phyloP scores from a whole-genome alignment of 2,797 vertebrate genomes.

The Poeciliopsis infans region DNA sequence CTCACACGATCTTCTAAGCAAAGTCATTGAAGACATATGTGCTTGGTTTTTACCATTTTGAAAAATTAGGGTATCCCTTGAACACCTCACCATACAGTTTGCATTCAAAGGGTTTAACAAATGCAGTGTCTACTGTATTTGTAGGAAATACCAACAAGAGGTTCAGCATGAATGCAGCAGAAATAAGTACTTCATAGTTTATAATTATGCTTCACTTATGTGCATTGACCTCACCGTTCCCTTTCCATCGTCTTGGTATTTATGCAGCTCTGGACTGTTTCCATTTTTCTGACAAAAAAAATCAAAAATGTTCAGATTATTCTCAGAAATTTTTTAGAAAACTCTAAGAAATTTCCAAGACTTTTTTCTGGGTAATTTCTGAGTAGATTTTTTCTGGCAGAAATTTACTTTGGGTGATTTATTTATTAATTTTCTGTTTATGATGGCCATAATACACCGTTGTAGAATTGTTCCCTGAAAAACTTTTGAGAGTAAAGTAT shows the following conservation, averaged over 20 bases:
- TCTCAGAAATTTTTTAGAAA: no score
- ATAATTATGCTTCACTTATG: not conserved
- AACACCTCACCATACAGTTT: not conserved
- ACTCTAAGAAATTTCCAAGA: no score
- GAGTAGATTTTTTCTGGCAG: no score
- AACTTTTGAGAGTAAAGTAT: not conserved
- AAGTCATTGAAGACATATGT: not conserved
- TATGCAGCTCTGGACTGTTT: not conserved
- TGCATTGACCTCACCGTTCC: not conserved
- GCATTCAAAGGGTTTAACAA: not conserved
- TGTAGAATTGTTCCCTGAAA: not conserved
- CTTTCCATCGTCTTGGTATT: not conserved
- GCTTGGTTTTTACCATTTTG: not conserved
- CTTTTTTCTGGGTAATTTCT: no score
- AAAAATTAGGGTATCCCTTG: not conserved
- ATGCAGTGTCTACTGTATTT: not conserved
- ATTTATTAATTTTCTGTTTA: no score
- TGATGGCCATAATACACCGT: no score
- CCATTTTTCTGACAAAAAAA: not conserved
- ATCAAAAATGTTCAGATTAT: no score
- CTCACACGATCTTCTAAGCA: constrained; percentile 6
- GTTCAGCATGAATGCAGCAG: not conserved
- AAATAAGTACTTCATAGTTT: not conserved
- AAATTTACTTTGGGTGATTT: no score
- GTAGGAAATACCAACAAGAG: not conserved